phyloP scores from a whole-genome alignment of 35 echinoderm and acorn worm genomes.

The Antedon bifida region DNA sequence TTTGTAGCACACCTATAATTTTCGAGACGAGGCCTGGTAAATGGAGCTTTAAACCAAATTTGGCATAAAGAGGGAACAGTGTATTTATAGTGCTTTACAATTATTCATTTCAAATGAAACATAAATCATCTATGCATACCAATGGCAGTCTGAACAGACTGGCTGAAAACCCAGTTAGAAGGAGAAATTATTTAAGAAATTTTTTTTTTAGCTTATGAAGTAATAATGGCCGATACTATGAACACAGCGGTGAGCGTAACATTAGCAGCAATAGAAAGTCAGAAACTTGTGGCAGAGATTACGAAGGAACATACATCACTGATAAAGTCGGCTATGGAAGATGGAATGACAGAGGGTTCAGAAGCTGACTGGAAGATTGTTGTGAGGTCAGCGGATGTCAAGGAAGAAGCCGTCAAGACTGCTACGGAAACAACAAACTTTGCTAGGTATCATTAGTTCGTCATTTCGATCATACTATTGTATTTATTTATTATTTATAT shows the following conservation, averaged over 20 bases:
- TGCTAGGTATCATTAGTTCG: slow-evolving; percentile 54
- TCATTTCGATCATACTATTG: no score
- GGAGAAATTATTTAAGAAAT: no score
- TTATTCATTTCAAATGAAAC: no score
- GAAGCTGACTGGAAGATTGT: slow-evolving; percentile 59
- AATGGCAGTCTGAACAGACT: no score
- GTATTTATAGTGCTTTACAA: no score
- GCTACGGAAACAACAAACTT: slow-evolving; percentile 20
- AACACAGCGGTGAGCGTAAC: slow-evolving; percentile 25
- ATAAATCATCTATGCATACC: no score
- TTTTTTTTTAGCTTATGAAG: slow-evolving; percentile 43
- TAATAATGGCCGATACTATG: slow-evolving; percentile 26
- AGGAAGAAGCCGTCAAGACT: slow-evolving; percentile 26
- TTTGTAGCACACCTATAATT: no score
- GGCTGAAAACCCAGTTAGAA: no score
- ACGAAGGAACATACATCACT: slow-evolving; percentile 53
- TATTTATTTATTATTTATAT: no score
- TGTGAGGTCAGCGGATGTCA: slow-evolving; percentile 51
- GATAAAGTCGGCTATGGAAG: slow-evolving; percentile 69
- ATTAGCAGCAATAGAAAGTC: slow-evolving; percentile 36
- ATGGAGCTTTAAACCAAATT: no score
- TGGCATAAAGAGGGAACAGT: no score
- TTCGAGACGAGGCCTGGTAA: no score
- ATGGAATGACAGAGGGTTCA: slow-evolving; percentile 23
- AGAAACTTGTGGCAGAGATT: slow-evolving; percentile 32